Evolutionary conservation across 2,888 invertebrate species (phyloP).

Genomic region (Cactoblastis cactorum): DNA sequence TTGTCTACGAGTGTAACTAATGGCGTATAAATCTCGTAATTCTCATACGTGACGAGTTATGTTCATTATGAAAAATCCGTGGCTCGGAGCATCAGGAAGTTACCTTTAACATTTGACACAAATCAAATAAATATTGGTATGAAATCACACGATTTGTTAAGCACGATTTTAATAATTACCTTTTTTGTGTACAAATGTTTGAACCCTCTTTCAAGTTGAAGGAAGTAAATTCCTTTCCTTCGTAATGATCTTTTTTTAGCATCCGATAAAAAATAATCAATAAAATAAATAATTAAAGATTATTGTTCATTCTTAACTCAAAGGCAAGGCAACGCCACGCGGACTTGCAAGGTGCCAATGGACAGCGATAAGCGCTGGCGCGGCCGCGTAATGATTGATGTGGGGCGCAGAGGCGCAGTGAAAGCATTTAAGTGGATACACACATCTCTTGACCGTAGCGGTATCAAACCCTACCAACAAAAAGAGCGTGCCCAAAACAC

Average conservation of each 20-base stretch:
- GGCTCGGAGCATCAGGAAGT: conserved; percentile 63
- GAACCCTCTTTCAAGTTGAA: too few species aligned
- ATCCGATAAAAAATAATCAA: too few species aligned
- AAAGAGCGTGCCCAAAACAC: conserved; percentile 60
- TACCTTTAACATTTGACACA: conserved; percentile 69
- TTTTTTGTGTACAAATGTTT: too few species aligned
- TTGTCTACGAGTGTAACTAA: conserved; percentile 40
- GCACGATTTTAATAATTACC: conserved; percentile 20
- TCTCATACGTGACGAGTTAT: conserved; percentile 48
- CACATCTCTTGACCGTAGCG: conserved; percentile 55
- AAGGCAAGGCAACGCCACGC: too few species aligned
- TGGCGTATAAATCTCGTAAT: conserved; percentile 36
- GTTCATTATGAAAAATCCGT: conserved; percentile 55
- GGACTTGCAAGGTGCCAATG: not conserved
- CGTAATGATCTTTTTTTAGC: too few species aligned
- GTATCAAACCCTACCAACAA: conserved; percentile 63
- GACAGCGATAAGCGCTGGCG: conserved; percentile 13
- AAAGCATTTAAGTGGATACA: conserved; percentile 63
- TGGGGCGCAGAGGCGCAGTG: conserved; percentile 46
- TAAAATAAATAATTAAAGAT: too few species aligned
- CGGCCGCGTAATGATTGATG: conserved; percentile 51
- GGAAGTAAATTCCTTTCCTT: too few species aligned
- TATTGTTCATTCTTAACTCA: too few species aligned
- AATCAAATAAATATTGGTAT: conserved; percentile 64
- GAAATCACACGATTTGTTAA: conserved; percentile 51